A percentile compares a stretch with the other conserved stretches of the same genome.
phyloP scores from a whole-genome alignment of 1,140 invertebrate species.

The Vanessa atalanta region DNA sequence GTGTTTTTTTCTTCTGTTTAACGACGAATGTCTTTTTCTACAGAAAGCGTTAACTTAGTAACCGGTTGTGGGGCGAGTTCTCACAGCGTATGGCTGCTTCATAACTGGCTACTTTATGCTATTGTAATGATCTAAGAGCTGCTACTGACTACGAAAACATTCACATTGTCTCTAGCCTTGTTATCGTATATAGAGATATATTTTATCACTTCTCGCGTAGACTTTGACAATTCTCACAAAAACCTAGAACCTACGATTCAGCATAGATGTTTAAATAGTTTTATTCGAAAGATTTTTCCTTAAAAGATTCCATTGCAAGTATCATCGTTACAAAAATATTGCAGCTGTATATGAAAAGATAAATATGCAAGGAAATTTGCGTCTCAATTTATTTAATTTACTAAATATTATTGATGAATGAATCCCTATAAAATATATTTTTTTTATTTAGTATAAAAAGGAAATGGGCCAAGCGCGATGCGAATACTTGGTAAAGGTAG shows the following conservation, averaged over 20 bases:
- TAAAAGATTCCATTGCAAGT: no score
- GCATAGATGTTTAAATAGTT: not conserved
- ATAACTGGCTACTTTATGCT: constrained; percentile 77
- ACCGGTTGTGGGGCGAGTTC: constrained; percentile 63
- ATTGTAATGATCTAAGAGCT: constrained; percentile 74
- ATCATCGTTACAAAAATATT: no score
- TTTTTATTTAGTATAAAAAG: no score
- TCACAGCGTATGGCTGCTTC: constrained; percentile 60
- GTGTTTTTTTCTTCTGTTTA: constrained; percentile 36
- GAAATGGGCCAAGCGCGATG: no score
- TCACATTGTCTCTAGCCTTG: constrained; percentile 68
- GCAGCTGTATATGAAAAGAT: no score
- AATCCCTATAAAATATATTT: no score
- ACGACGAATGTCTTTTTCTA: constrained; percentile 53
- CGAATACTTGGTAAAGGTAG: not conserved
- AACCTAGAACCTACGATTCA: not conserved
- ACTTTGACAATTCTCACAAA: constrained; percentile 31
- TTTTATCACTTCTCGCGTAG: constrained; percentile 68
- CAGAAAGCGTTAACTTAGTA: constrained; percentile 64
- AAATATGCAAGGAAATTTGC: no score
- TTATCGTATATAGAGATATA: constrained; percentile 62
- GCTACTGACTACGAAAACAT: constrained; percentile 68
- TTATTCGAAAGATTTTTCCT: not conserved
- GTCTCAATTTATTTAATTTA: no score
- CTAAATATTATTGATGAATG: no score